These are phyloP conservation scores for Mnemiopsis leidyi DNA, from an alignment of 37 sponge, comb jelly and placozoan genomes.

Conservation along the genomic window DNA sequence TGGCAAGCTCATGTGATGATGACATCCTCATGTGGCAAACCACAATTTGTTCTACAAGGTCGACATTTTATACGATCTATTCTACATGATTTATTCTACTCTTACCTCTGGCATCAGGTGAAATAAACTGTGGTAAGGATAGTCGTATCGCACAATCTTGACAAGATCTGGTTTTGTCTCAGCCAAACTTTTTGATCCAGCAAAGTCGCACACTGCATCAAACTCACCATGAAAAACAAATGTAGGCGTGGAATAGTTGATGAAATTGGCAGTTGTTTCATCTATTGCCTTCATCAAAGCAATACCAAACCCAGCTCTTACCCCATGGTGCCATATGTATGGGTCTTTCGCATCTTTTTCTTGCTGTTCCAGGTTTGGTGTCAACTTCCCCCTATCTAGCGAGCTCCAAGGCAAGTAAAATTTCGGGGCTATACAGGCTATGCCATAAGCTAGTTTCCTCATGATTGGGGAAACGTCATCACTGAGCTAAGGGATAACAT, in stretches of 20 bases:
- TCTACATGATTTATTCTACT: too few relatives aligned
- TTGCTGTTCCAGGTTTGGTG: constrained; percentile 40
- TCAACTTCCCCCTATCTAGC: neutral
- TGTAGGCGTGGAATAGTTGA: neutral
- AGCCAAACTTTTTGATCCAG: constrained; percentile 11
- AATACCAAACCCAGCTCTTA: constrained; percentile 5
- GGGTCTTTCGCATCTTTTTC: constrained; percentile 27
- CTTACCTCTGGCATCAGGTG: constrained; percentile 62
- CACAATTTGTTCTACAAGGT: too few relatives aligned
- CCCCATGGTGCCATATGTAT: constrained; percentile 41
- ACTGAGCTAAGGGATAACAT: neutral
- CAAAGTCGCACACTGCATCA: constrained; percentile 52
- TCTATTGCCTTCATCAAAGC: constrained; percentile 29
- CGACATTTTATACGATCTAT: too few relatives aligned
- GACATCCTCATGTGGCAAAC: too few relatives aligned
- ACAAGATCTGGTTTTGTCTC: constrained; percentile 6
- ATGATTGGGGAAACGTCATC: constrained; percentile 45
- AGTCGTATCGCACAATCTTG: constrained; percentile 13
- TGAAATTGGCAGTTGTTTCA: neutral
- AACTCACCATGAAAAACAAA: constrained; percentile 16
- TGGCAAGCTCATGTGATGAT: too few relatives aligned
- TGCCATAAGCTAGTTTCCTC: constrained; percentile 17
- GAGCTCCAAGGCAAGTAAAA: constrained; percentile 62
- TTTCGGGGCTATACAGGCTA: neutral
- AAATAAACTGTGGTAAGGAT: constrained; percentile 45